phyloP scores from a whole-genome alignment of 2,113 vertebrate species.

The Nothobranchius kuhntae region DNA sequence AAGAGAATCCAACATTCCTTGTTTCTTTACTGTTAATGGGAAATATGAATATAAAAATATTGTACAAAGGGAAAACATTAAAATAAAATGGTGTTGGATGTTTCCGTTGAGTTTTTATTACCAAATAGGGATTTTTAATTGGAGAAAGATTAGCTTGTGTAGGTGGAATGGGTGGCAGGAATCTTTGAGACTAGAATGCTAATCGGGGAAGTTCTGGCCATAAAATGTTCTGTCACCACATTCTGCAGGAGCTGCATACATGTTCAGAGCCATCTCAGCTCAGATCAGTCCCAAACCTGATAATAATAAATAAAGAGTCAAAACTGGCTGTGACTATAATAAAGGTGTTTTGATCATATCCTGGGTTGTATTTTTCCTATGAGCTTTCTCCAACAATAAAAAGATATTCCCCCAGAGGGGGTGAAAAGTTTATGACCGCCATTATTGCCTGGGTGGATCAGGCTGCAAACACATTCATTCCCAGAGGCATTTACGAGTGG shows the following conservation, averaged over 20 bases:
- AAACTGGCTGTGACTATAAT: background rate
- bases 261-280: slow-evolving; percentile 32
- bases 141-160: slow-evolving; percentile 11
- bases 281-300: slow-evolving; percentile 30
- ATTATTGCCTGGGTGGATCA: background rate
- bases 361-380: background rate
- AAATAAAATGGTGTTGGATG: too few species aligned
- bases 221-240: slow-evolving; percentile 49
- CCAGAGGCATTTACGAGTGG: background rate
- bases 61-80: too few species aligned
- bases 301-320: slow-evolving; percentile 33
- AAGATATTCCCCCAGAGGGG: background rate
- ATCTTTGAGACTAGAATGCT: slow-evolving; percentile 47
- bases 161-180: slow-evolving; percentile 31
- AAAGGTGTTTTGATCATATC: background rate
- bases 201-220: slow-evolving; percentile 22
- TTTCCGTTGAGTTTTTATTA: too few species aligned
- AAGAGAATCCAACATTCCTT: too few species aligned
- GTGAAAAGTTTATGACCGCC: background rate
- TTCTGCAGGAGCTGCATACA: slow-evolving; percentile 40
- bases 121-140: too few species aligned
- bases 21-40: too few species aligned
- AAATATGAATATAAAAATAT: too few species aligned
- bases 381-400: background rate
- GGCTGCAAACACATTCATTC: background rate